Evolutionary conservation across 2,113 vertebrate species (phyloP).

Genomic region (Macheiramphus alcinus): DNA sequence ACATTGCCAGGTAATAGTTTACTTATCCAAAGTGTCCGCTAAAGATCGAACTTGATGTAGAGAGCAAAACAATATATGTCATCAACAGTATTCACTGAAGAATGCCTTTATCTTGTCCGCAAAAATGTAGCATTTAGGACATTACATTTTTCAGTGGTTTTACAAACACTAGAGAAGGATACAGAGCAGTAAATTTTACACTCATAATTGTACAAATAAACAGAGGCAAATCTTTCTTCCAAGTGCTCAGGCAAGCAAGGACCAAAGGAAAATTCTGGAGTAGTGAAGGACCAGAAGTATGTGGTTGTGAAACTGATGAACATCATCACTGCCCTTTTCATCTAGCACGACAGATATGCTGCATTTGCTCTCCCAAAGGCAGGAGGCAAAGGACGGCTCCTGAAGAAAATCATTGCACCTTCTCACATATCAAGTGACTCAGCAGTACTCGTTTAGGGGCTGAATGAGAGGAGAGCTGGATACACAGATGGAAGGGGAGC

Average conservation of each 20-base stretch:
- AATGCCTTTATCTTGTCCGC: not conserved
- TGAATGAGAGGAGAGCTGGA: not conserved
- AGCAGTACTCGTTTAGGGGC: fast-evolving
- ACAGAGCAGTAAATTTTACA: not conserved
- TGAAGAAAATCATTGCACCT: not conserved
- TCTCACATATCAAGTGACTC: not conserved
- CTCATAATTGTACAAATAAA: not conserved
- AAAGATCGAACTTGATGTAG: not conserved
- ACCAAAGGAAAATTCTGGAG: not conserved
- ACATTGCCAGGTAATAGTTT: not conserved
- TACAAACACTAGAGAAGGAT: not conserved
- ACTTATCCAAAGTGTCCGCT: not conserved
- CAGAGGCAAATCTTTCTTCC: not conserved
- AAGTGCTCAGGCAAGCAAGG: not conserved
- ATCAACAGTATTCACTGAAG: not conserved
- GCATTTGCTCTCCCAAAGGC: not conserved
- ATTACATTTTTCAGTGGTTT: not conserved
- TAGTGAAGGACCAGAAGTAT: not conserved
- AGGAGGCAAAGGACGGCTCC: not conserved
- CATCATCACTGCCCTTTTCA: not conserved
- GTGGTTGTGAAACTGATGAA: not conserved
- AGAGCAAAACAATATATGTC: not conserved
- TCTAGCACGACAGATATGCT: not conserved
- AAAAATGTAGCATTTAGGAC: not conserved
- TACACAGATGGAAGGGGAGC: not conserved